A percentile compares a stretch with the other conserved stretches of the same genome.
These are phyloP conservation scores for Porphyrio hochstetteri DNA, from an alignment of 2,113 vertebrate species.

Conservation along the genomic window DNA sequence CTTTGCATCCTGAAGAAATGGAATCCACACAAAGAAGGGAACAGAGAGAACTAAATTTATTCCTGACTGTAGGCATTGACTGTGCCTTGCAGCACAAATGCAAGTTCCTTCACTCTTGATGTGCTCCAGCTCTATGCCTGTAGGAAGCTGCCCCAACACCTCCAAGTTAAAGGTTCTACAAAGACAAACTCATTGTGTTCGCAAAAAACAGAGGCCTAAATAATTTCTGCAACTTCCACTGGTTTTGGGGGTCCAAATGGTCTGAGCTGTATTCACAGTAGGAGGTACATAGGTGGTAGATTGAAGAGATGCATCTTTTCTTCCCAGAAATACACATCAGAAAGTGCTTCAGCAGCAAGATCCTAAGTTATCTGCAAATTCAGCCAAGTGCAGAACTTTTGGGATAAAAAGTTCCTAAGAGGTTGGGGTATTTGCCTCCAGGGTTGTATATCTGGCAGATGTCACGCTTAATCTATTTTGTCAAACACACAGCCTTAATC, in stretches of 20 bases:
- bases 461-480: neutral
- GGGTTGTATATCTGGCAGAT: neutral
- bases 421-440: neutral
- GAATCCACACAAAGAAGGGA: neutral
- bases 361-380: neutral
- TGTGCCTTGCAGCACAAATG: neutral
- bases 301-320: neutral
- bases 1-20: neutral
- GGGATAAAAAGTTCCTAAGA: neutral
- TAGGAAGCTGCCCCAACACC: neutral
- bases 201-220: neutral
- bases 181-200: neutral
- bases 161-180: neutral
- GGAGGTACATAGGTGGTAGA: neutral
- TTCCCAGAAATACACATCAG: neutral
- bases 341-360: neutral
- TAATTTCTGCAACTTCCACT: neutral
- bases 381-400: neutral
- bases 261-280: neutral
- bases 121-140: neutral
- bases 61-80: neutral
- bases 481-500: neutral
- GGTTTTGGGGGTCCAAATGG: neutral
- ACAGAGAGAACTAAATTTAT: neutral
- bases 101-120: neutral